Evolutionary conservation across 2,888 invertebrate species (phyloP), one percentile per base, ranked within the genome.

Genomic region (Lasioglossum morio): DNA sequence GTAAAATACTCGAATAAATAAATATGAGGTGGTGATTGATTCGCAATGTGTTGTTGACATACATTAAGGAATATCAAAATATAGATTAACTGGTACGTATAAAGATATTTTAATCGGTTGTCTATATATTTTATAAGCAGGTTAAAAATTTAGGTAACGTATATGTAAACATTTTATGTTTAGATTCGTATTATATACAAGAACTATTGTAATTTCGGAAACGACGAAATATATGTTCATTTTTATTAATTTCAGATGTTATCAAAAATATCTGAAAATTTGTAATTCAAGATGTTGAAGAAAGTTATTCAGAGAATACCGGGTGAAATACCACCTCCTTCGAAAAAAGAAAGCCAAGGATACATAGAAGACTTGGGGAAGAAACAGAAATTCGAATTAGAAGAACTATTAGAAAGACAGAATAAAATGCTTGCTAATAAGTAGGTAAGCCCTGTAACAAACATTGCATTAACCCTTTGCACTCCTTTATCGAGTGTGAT

Each of bases 371-470:
- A 96, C 93, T 94, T 97, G 78, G 93, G 95, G 16, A 93, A 94
- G 0, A 96, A 96, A 94, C 94, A 94, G 27, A 94, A 95, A 84
- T 91, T 95, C 63, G 96, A 96, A 93, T 94, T 97, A 43, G 76
- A 94, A 53, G 97, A 97, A 90, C 93, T 97, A 53, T 94, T 96
- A 75, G 96, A 96, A 74, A 95, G 97, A 69, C 97, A 97, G 92
- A 90, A 95, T 69, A 96, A 96, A 93, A 94, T 97, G 57, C 92
- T 97, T 48, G 84, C 89, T 4, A 95, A 95, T 86, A 95, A 93
- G 95, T 95, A 92, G 83, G 93, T 93, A 84, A 72, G 79, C 14
- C 37, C 12, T 73, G n/a, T 72, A 10, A 34, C 43, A 69, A 19
- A 37, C 8, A 14, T 75, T 81, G 12, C 12, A 70, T 16, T 34